Percentiles rank a stretch among this genome's conserved stretches.
These are phyloP conservation scores for Tuberolachnus salignus DNA, from an alignment of 2,888 invertebrate genomes.

Conservation along the genomic window DNA sequence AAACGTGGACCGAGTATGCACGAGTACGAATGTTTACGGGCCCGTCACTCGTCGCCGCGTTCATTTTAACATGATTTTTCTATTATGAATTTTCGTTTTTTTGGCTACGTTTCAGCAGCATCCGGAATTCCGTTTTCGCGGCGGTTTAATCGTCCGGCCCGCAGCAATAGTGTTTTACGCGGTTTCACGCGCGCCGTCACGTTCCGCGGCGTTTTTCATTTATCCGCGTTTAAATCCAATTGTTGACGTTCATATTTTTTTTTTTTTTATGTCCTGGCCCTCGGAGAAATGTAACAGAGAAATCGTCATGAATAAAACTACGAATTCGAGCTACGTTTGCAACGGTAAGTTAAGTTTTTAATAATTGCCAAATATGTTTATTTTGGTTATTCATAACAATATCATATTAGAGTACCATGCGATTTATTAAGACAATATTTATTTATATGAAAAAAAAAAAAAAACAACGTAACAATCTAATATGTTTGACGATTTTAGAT, in stretches of 20 bases:
- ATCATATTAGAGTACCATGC: no score
- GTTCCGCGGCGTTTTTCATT: background rate
- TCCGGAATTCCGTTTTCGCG: constrained; percentile 30
- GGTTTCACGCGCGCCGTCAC: constrained; percentile 6
- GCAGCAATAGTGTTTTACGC: constrained; percentile 26
- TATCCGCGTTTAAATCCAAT: background rate
- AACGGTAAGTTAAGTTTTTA: constrained; percentile 1
- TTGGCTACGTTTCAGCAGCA: constrained; percentile 43
- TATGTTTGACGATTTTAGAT: no score
- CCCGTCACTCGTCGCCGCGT: constrained; percentile 2
- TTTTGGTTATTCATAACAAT: no score
- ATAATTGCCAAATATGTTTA: no score
- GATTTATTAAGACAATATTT: no score
- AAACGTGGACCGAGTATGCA: background rate
- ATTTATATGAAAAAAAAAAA: no score
- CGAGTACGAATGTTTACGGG: constrained; percentile 28
- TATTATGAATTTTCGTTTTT: constrained; percentile 40
- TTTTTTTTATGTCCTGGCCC: no score
- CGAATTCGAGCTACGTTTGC: background rate
- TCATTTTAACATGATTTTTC: constrained; percentile 15
- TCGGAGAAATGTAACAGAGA: background rate
- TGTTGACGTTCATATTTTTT: no score
- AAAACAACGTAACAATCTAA: no score
- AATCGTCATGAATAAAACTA: background rate
- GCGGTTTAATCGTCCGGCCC: constrained; percentile 26